A percentile compares a stretch with the other conserved stretches of the same genome.
Conservation (phyloP, 2,797 vertebrate species). For the Girardinus metallicus region DNA sequence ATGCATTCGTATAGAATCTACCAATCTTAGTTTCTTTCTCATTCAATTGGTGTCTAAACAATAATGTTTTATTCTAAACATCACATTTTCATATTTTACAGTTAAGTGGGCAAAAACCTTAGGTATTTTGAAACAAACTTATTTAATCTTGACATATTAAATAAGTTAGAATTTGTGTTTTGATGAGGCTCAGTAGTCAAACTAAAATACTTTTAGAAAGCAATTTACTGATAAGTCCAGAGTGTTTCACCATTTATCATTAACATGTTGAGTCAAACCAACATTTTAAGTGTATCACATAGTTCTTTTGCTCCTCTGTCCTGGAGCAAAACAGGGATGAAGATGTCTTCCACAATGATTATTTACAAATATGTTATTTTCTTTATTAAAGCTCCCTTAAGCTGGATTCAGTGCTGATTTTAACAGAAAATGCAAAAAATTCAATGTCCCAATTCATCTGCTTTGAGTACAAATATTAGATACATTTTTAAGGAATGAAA, state of each 20-base stretch:
- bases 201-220: no score
- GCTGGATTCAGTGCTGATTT: background rate
- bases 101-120: background rate
- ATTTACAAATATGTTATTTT: background rate
- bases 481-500: background rate
- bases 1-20: background rate
- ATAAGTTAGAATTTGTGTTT: background rate
- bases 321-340: no score
- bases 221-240: no score
- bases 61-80: background rate
- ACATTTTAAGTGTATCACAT: no score
- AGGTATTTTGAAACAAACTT: background rate
- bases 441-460: background rate
- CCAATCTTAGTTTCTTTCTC: background rate
- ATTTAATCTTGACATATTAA: no score
- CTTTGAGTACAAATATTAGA: background rate
- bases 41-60: background rate
- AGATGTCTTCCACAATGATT: background rate
- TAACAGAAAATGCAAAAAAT: background rate
- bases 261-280: no score
- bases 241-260: no score
- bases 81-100: background rate
- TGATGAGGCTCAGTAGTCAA: background rate
- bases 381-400: background rate
- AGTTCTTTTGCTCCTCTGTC: no score